Evolutionary conservation across 1,140 invertebrate species (phyloP).

Genomic region (Megalonaias nervosa): DNA sequence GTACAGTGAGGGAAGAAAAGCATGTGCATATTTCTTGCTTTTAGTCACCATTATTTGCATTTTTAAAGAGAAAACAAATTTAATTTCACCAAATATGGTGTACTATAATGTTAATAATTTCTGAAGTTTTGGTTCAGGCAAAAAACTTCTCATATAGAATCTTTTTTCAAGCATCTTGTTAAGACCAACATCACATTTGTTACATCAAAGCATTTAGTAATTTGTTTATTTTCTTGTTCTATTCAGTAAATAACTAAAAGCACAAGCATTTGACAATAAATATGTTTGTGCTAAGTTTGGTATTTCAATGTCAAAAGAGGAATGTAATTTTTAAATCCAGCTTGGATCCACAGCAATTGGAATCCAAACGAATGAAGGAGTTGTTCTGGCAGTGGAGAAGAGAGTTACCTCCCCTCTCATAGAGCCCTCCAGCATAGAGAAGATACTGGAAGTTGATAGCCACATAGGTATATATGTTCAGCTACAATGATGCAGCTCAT

Average conservation of each 20-base stretch:
- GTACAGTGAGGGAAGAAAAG: too few relatives aligned
- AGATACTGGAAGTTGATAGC: slow-evolving; percentile 94
- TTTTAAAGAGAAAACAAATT: too few relatives aligned
- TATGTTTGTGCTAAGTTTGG: not conserved
- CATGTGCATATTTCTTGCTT: too few relatives aligned
- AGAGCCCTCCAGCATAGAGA: slow-evolving; percentile 97
- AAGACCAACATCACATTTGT: not conserved
- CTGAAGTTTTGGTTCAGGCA: too few relatives aligned
- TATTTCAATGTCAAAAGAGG: not conserved
- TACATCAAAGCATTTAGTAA: not conserved
- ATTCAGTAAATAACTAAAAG: not conserved
- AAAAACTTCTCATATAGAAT: not conserved
- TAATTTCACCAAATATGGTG: too few relatives aligned
- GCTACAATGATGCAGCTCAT: too few relatives aligned
- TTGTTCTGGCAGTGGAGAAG: slow-evolving; percentile 98
- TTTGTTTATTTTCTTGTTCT: not conserved
- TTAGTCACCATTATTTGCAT: too few relatives aligned
- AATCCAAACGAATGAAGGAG: slow-evolving; percentile 94
- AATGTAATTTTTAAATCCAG: slow-evolving; percentile 61
- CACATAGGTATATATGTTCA: slow-evolving; percentile 83
- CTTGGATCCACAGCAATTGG: slow-evolving; percentile 99
- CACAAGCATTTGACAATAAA: not conserved
- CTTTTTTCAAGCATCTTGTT: not conserved
- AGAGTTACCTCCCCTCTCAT: slow-evolving; percentile 97
- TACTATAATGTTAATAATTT: too few relatives aligned